Percentiles rank a stretch among this genome's conserved stretches.
These are phyloP conservation scores for Macroteleia sp. DNA, from an alignment of 2,888 invertebrate species.

Conservation along the genomic window DNA sequence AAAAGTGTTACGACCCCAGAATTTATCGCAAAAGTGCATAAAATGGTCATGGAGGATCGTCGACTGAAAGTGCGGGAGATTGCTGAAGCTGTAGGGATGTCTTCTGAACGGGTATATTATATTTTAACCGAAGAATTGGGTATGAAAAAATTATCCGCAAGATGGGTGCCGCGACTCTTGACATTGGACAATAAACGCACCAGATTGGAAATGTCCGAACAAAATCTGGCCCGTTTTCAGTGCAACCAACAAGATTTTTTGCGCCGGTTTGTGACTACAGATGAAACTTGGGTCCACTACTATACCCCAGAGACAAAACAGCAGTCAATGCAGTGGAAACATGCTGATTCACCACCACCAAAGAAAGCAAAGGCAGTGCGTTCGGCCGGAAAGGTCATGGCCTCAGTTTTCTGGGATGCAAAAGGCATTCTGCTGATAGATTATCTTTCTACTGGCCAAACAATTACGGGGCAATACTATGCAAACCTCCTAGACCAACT, in stretches of 20 bases:
- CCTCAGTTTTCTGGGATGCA: not conserved
- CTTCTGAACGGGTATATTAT: constrained; percentile 2
- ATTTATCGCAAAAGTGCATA: too few species aligned
- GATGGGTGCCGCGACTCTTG: too few species aligned
- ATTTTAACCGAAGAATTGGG: constrained; percentile 1
- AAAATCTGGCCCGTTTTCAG: too few species aligned
- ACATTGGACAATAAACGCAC: too few species aligned
- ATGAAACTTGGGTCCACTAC: too few species aligned
- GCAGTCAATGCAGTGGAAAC: not conserved
- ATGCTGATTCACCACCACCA: not conserved
- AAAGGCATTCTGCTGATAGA: not conserved
- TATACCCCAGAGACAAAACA: too few species aligned
- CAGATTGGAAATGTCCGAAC: too few species aligned
- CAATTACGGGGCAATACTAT: not conserved
- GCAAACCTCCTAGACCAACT: not conserved
- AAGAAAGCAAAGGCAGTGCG: not conserved
- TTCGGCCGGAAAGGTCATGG: not conserved
- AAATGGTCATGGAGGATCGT: constrained; percentile 60
- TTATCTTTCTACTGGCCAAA: not conserved
- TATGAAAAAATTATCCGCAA: not conserved
- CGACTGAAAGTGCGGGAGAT: constrained; percentile 65
- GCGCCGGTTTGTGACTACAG: too few species aligned
- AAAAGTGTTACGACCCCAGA: too few species aligned
- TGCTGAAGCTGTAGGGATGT: constrained; percentile 62
- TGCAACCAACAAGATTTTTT: too few species aligned